phyloP scores from a whole-genome alignment of 2,797 vertebrate species.

The Chaetodon trifasciatus region DNA sequence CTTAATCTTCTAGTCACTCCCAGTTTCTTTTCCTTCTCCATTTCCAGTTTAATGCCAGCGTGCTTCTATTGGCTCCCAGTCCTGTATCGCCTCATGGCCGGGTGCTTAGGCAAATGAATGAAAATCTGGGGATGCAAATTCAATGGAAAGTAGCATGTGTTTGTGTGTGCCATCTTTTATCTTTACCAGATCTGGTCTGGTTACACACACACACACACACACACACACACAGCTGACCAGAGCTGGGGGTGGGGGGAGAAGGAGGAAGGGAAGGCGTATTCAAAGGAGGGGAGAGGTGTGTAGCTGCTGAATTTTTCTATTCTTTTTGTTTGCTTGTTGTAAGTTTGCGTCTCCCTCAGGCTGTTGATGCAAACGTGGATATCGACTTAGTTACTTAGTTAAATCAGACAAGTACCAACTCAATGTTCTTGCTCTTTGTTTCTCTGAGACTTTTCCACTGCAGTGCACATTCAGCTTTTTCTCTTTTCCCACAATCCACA shows the following conservation, averaged over 20 bases:
- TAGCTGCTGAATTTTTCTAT: neutral
- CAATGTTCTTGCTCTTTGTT: neutral
- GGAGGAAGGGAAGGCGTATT: neutral
- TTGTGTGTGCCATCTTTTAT: conserved; percentile 22
- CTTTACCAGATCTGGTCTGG: conserved; percentile 9
- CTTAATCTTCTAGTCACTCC: conserved; percentile 2
- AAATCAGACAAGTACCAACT: neutral
- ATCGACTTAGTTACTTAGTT: neutral
- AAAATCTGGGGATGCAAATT: conserved; percentile 77
- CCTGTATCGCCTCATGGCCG: conserved; percentile 10
- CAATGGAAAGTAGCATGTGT: conserved; percentile 60
- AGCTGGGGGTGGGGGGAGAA: neutral
- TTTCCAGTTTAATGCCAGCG: neutral
- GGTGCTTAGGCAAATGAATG: conserved; percentile 72
- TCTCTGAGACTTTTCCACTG: neutral
- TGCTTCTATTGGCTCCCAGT: neutral
- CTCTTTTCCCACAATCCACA: neutral
- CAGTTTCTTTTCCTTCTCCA: neutral
- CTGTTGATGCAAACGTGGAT: neutral
- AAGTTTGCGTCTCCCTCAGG: neutral
- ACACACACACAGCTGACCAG: neutral
- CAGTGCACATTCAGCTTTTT: too few species aligned
- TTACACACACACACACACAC: neutral
- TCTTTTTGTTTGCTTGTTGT: conserved; percentile 10
- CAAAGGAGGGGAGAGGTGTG: neutral